Conservation (phyloP, 2,888 invertebrate species). For the Scaeva pyrastri region DNA sequence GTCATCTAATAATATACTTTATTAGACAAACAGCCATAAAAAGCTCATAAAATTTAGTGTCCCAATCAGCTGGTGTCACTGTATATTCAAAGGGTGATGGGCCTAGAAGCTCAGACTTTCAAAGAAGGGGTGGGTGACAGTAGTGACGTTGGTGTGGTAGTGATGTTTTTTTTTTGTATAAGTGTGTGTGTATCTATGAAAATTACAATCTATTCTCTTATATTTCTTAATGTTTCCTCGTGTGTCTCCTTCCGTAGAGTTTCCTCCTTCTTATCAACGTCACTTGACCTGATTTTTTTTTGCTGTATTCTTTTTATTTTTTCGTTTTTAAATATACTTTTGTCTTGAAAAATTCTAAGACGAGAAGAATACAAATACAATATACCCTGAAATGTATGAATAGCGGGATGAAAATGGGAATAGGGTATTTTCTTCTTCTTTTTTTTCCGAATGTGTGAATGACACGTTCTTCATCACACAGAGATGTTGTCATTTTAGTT, state of each 20-base stretch:
- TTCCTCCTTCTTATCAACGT: slow-evolving; percentile 60
- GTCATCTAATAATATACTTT: background rate
- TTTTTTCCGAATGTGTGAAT: slow-evolving; percentile 49
- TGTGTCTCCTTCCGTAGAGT: slow-evolving; percentile 67
- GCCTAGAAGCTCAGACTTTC: background rate
- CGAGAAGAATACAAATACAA: slow-evolving; percentile 11
- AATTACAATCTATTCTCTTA: slow-evolving; percentile 64
- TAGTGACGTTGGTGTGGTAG: background rate
- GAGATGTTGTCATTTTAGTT: slow-evolving; percentile 53
- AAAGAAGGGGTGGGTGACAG: too few relatives aligned
- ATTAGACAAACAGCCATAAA: background rate
- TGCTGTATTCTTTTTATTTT: slow-evolving; percentile 26
- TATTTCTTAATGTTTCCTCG: slow-evolving; percentile 70
- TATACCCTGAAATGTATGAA: background rate
- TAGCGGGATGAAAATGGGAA: background rate
- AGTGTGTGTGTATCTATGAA: slow-evolving; percentile 35
- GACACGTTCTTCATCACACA: slow-evolving; percentile 55
- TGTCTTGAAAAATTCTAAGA: slow-evolving; percentile 18
- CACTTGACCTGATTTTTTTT: slow-evolving; percentile 70
- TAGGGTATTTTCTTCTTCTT: background rate
- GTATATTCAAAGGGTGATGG: background rate
- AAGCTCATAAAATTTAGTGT: background rate
- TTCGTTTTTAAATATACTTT: background rate
- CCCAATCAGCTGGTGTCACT: background rate
- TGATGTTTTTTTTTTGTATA: slow-evolving; percentile 17